phyloP scores from a whole-genome alignment of 2,797 vertebrate genomes.

The Nasua narica region DNA sequence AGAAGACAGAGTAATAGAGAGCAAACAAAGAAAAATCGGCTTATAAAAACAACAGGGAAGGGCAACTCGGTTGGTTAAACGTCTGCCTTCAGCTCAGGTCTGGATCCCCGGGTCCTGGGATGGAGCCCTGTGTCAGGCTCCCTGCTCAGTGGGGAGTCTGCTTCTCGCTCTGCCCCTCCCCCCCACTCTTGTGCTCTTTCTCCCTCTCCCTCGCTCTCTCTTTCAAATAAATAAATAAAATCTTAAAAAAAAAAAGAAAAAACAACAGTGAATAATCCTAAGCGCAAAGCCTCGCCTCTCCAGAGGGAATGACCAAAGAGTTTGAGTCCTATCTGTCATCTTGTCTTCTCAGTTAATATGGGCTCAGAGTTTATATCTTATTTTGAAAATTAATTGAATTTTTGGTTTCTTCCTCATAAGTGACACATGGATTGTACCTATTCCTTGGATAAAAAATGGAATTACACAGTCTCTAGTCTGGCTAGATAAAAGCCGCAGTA shows the following conservation, averaged over 20 bases:
- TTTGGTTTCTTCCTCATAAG: slow-evolving; percentile 69
- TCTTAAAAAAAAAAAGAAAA: not conserved
- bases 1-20: not conserved
- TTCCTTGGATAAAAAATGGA: slow-evolving; percentile 88
- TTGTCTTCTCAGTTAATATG: not conserved
- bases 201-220: not conserved
- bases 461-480: slow-evolving; percentile 81
- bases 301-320: not conserved
- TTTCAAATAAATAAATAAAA: not conserved
- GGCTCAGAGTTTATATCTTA: not conserved
- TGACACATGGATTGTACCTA: slow-evolving; percentile 85
- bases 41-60: not conserved
- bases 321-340: not conserved
- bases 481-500: slow-evolving; percentile 84
- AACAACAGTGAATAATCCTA: not conserved
- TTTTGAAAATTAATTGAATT: slow-evolving; percentile 52
- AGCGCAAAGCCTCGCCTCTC: not conserved
- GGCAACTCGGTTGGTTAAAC: not conserved
- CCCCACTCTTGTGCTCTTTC: not conserved
- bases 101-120: not conserved
- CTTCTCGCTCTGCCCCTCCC: not conserved
- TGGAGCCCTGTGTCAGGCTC: fast-evolving
- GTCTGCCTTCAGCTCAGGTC: not conserved
- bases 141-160: not conserved
- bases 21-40: not conserved